A percentile compares a stretch with the other conserved stretches of the same genome.
phyloP scores from a whole-genome alignment of 92 coral and sea anemone genomes.

The Desmophyllum pertusum region DNA sequence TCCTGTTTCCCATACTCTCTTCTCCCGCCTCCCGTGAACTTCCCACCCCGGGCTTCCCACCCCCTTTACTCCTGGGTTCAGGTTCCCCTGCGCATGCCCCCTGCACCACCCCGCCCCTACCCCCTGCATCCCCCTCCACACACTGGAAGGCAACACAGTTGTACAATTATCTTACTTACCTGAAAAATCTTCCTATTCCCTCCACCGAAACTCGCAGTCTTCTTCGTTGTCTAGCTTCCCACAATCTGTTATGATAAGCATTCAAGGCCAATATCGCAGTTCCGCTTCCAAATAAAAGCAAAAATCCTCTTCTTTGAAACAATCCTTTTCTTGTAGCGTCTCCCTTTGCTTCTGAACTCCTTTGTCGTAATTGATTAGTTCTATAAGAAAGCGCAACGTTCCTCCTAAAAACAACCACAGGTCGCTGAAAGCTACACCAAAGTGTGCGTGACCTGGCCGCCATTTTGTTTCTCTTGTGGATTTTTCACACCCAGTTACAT shows the following conservation, averaged over 20 bases:
- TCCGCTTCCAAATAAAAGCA: conserved; percentile 4
- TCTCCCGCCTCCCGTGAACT: too few relatives aligned
- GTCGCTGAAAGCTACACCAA: not conserved
- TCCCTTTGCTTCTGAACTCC: not conserved
- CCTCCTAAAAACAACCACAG: not conserved
- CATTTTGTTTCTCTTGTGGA: conserved; percentile 3
- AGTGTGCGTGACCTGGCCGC: not conserved
- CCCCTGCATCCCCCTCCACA: too few relatives aligned
- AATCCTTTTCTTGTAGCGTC: conserved; percentile 1
- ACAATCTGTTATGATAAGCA: conserved; percentile 39
- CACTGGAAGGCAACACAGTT: too few relatives aligned
- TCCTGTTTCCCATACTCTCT: too few relatives aligned
- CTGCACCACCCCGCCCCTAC: too few relatives aligned
- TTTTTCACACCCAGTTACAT: not conserved
- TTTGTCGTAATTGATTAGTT: not conserved
- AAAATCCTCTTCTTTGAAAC: conserved; percentile 2
- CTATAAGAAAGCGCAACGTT: conserved; percentile 3
- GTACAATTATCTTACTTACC: conserved; percentile 53
- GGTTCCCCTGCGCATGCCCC: too few relatives aligned
- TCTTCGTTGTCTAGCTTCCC: conserved; percentile 82
- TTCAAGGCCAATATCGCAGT: not conserved
- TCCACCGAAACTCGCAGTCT: conserved; percentile 75
- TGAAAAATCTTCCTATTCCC: conserved; percentile 88
- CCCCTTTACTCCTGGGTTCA: too few relatives aligned
- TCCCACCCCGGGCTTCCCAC: too few relatives aligned